phyloP scores from a whole-genome alignment of 2,888 invertebrate genomes.

The Arenicola marina region DNA sequence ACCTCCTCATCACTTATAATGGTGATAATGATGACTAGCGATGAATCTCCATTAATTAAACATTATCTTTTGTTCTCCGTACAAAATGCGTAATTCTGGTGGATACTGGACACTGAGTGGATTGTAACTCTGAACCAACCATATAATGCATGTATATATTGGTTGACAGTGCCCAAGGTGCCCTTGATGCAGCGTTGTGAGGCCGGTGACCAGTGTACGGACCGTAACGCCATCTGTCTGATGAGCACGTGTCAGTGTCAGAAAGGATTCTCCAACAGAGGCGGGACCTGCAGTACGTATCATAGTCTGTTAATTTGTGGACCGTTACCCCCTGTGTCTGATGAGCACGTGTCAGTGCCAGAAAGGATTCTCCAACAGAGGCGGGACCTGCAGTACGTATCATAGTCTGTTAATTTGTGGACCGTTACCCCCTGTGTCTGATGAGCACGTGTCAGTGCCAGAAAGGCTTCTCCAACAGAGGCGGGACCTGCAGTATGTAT shows the following conservation, averaged over 20 bases:
- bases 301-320: too few relatives aligned
- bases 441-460: constrained; percentile 13
- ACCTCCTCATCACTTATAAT: too few relatives aligned
- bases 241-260: constrained; percentile 13
- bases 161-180: constrained; percentile 19
- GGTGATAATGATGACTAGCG: too few relatives aligned
- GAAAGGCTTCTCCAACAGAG: background rate
- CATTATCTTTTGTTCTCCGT: too few relatives aligned
- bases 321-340: constrained; percentile 11
- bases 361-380: background rate
- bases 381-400: constrained; percentile 1
- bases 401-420: too few relatives aligned
- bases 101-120: too few relatives aligned
- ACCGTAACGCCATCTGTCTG: constrained; percentile 11
- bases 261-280: background rate
- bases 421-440: constrained; percentile 11
- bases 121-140: too few relatives aligned
- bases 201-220: constrained; percentile 13
- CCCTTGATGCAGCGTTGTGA: constrained; percentile 14
- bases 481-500: constrained; percentile 1
- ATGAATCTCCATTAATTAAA: too few relatives aligned
- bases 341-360: constrained; percentile 13
- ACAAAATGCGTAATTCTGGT: too few relatives aligned
- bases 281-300: constrained; percentile 1
- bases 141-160: too few relatives aligned